Evolutionary conservation across 2,888 invertebrate species (phyloP).

Genomic region (Gymnoscelis rufifasciata): DNA sequence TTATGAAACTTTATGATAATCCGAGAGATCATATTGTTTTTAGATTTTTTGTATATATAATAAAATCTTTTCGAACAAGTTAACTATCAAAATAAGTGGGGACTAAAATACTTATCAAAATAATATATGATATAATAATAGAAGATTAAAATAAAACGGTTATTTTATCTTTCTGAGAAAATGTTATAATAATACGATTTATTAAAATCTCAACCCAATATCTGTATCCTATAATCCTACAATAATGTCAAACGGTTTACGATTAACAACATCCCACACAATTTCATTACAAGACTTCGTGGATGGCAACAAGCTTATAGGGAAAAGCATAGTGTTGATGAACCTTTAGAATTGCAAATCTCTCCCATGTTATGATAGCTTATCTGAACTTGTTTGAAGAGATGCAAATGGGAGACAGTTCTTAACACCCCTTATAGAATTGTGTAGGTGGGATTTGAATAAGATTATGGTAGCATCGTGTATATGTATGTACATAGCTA

Average conservation of each 20-base stretch:
- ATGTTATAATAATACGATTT: no score
- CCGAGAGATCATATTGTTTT: no score
- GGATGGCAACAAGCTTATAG: slow-evolving; percentile 7
- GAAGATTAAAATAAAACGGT: no score
- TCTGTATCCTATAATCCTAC: neutral
- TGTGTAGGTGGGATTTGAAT: neutral
- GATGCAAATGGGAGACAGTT: slow-evolving; percentile 26
- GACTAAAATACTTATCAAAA: no score
- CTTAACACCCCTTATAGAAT: neutral
- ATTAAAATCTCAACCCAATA: no score
- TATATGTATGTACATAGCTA: neutral
- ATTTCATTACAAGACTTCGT: neutral
- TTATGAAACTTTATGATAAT: no score
- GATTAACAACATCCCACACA: neutral
- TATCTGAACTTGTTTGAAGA: slow-evolving; percentile 23
- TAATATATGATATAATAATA: no score
- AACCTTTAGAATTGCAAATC: slow-evolving; percentile 24
- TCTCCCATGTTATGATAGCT: slow-evolving; percentile 21
- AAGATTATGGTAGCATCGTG: neutral
- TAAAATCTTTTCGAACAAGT: no score
- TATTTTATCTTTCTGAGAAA: no score
- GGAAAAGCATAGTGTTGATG: slow-evolving; percentile 9
- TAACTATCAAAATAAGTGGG: no score
- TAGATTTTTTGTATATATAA: no score
- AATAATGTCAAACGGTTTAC: neutral